A percentile compares a stretch with the other conserved stretches of the same genome.
phyloP scores from a whole-genome alignment of 2,888 invertebrate species.

The Spisula subtruncata region DNA sequence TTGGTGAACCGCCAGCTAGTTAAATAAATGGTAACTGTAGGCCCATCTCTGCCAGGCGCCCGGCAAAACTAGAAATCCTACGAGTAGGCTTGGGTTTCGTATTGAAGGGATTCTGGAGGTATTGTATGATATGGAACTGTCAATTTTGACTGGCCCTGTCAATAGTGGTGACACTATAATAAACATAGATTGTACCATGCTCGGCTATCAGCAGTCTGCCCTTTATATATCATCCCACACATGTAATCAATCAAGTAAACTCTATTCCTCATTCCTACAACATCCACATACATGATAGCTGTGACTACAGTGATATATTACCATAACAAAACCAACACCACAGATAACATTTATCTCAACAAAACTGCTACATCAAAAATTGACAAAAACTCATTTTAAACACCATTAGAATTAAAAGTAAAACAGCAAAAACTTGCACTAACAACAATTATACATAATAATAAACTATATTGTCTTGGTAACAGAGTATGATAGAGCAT shows the following conservation, averaged over 20 bases:
- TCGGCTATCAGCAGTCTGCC: background rate
- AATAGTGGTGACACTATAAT: too few species aligned
- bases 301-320: slow-evolving; percentile 4
- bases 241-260: background rate
- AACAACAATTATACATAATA: slow-evolving; percentile 1
- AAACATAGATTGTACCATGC: background rate
- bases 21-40: too few species aligned
- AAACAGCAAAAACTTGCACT: background rate
- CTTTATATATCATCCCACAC: slow-evolving; percentile 13
- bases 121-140: too few species aligned
- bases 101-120: too few species aligned
- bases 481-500: background rate
- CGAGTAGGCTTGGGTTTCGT: too few species aligned
- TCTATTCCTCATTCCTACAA: slow-evolving; percentile 9
- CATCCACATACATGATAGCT: slow-evolving; percentile 1
- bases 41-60: too few species aligned
- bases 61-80: too few species aligned
- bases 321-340: background rate
- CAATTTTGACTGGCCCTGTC: too few species aligned
- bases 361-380: slow-evolving; percentile 2
- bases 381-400: background rate
- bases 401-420: slow-evolving; percentile 1
- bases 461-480: background rate
- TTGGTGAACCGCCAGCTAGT: too few species aligned
- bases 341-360: background rate